phyloP scores from a whole-genome alignment of 2,113 vertebrate genomes.

The Catharus bicknelli region DNA sequence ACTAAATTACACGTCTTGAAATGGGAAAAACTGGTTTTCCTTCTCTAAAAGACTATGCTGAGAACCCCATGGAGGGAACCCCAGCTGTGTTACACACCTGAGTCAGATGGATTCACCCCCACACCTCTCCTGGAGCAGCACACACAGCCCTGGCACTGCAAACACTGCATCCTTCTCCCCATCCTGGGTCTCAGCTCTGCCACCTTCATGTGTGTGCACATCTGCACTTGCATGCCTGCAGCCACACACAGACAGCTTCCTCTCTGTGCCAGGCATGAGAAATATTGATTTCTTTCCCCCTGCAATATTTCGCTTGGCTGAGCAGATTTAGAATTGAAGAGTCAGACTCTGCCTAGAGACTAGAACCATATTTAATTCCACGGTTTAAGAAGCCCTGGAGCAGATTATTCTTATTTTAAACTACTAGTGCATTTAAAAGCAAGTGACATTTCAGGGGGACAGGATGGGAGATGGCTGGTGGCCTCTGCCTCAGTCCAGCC shows the following conservation, averaged over 20 bases:
- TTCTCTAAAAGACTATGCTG: not conserved
- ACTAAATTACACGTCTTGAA: not conserved
- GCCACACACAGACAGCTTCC: not conserved
- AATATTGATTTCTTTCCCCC: constrained; percentile 61
- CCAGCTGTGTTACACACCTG: not conserved
- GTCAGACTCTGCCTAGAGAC: constrained; percentile 64
- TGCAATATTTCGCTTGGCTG: constrained; percentile 70
- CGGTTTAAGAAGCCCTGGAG: constrained; percentile 60
- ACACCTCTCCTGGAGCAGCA: not conserved
- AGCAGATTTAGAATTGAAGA: constrained; percentile 72
- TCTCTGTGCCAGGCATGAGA: not conserved
- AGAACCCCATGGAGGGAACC: not conserved
- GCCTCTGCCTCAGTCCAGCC: not conserved
- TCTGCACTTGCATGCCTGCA: not conserved
- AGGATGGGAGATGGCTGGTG: not conserved
- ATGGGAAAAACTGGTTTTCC: not conserved
- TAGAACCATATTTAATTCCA: constrained; percentile 71
- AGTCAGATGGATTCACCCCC: rapidly evolving
- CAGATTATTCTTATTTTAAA: constrained; percentile 63
- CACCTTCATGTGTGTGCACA: not conserved
- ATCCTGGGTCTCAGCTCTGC: rapidly evolving
- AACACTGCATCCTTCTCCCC: rapidly evolving
- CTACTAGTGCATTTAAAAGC: constrained; percentile 59
- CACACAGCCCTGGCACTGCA: rapidly evolving
- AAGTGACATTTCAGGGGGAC: not conserved